Base-by-base conservation (phyloP, 2,888 invertebrate species). In the Hartigia nigra region DNA sequence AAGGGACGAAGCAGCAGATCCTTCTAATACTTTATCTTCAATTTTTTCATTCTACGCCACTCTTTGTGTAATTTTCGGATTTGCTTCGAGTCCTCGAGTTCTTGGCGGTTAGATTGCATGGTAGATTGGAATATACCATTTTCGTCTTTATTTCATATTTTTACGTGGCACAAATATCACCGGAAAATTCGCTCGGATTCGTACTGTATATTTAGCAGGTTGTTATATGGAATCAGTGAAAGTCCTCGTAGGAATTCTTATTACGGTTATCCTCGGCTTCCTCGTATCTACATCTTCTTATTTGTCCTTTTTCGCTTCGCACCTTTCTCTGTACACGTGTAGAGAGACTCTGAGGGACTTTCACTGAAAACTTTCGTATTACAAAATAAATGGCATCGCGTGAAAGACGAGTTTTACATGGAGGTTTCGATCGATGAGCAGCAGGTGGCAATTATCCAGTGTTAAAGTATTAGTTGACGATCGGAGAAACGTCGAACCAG, bases 141-240 rank as follows among this genome's bases (percentile, higher is more conserved):
- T 55, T 23, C 55, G 55, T 55, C 23, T 55, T 23, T 55, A 9
- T 23, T 9, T 2, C 55, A 23, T 55, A 55, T 55, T 55, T 55
- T 23, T 23, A 55, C 2, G 32, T 72, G 31, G 31, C 72, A 3
- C 12, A 14, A 32, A 14, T 12, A 72, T 34, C 72, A 1, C 31
- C 1, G 23, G 55, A 55, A 55, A 23, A 55, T 55, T 55, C 9
- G 23, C 55, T 55, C 23, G 55, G 4, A 55, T 55, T 55, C 55
- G 55, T 23, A 23, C 2, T 55, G 55, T 55, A 55, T 23, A 55
- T 55, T 55, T 55, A 55, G 2, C 23, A 23, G 55, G 23, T 55
- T 23, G 23, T 23, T 55, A 23, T 2, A 74, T 74, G 77, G 77
- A 77, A 77, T 39, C 37, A 76, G 76, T 55, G 76, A 76, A 76